Evolutionary conservation across 92 coral and sea anemone genomes (phyloP), one percentile per base, ranked within the genome.

Genomic region (Galaxea fascicularis): DNA sequence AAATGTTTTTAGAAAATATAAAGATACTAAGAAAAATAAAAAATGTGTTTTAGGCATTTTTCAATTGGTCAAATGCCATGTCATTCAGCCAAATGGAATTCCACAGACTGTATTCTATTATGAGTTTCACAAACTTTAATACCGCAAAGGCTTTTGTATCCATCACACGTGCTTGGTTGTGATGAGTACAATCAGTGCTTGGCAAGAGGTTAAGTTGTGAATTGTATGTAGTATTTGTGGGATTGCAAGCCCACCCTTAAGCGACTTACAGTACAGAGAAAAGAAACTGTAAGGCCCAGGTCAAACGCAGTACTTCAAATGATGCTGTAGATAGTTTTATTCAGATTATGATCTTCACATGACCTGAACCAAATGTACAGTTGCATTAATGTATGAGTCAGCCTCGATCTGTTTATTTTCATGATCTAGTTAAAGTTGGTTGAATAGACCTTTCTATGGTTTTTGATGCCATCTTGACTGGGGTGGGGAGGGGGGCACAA

Each of bases 201-300:
- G 5, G 17, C 68, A 63, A 30, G 68, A 28, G 31, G 35, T 22
- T 58, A 65, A 22, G 39, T 76, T 59, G 35, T 35, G 35, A 57
- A 51, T 76, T 58, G 57, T 57, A 30, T 57, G 31, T 76, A 35
- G 41, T 76, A 76, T 30, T 60, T 57, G 54, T 76, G 81, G 81
- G 81, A 20, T 31, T 59, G 49, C 64, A 57, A 9, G 30, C 81
- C 81, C 68, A 24, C 52, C 12, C 13, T 18, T 52, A 51, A 63
- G 53, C 29, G 17, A 25, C 7, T 8, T 51, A 4, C 58, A 74
- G 20, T 21, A 14, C 16, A 46, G 41, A 27, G 27, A 22, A 56
- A 3, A 16, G 78, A 51, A 41, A 76, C 35, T 59, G 54, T 76
- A 76, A n/a, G n/a, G n/a, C n/a, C n/a, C n/a, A n/a, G n/a, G n/a